Evolutionary conservation across 2,113 vertebrate genomes (phyloP), one percentile per base, ranked within the genome.

Genomic region (Redunca redunca): DNA sequence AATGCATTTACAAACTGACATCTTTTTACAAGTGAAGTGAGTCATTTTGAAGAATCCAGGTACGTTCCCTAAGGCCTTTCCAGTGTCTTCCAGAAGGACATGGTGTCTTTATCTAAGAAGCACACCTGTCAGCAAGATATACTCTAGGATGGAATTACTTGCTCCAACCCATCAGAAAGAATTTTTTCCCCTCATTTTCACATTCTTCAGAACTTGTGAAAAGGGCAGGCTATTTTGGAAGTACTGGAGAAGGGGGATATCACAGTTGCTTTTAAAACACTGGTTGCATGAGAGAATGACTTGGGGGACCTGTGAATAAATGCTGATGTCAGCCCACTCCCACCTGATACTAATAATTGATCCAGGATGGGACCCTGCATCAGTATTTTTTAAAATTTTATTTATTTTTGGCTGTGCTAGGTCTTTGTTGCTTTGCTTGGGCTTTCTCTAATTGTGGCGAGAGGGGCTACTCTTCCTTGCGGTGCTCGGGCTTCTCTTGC

Each of bases 241-340:
- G 7, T 11, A 25, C 3, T 2, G 7, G 57, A 33, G 23, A 71
- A 88, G 36, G 40, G 30, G 21, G 33, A 64, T 23, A 3, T 5
- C 48, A n/a, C 3, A 67, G 21, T 8, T 53, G 6, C 50, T 78
- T 81, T 89, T 43, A 74, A 23, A 95, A 78, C 36, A 62, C 14
- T 1, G 23, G 4, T 62, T 83, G 33, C 46, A 28, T 15, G 4
- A 28, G 13, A 90, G 33, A 71, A 60, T 78, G 43, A 21, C 26
- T 86, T 15, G 10, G 36, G 36, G 30, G n/a, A 80, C 5, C 6
- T 6, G 48, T 19, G 33, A 48, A 28, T 91, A 83, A 2, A 3
- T 50, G 16, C 0, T 43, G 33, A 43, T 50, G 2, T 1, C 57
- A 17, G 11, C 25, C 30, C 3, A 5, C 8, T 2, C 2, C 16